Conservation (phyloP, 2,888 invertebrate genomes). For the Mesoligia furuncula region DNA sequence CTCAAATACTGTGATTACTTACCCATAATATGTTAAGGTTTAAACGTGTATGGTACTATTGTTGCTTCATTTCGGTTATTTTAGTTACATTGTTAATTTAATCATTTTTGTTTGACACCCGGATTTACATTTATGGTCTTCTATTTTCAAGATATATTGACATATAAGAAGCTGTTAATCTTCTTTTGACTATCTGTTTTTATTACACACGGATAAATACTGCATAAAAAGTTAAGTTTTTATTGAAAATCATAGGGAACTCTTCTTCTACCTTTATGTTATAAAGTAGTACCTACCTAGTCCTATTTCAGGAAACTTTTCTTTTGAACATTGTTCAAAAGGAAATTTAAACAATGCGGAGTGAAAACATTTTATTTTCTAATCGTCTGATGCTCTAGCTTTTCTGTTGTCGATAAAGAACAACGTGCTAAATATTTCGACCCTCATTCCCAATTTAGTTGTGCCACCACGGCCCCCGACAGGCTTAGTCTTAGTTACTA, state of each 20-base stretch:
- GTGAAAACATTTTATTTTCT: no score
- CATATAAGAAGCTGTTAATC: constrained; percentile 66
- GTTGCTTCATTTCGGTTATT: constrained; percentile 63
- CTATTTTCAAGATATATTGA: constrained; percentile 83
- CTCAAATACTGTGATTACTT: constrained; percentile 65
- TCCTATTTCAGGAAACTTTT: no score
- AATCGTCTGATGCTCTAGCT: no score
- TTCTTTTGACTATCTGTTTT: constrained; percentile 52
- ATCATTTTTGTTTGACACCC: constrained; percentile 70
- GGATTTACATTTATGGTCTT: constrained; percentile 81
- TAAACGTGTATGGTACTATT: constrained; percentile 55
- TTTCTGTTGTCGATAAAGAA: no score
- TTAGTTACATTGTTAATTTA: constrained; percentile 69
- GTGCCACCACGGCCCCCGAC: no score
- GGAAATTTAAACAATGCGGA: no score
- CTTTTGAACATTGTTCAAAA: no score
- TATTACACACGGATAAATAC: constrained; percentile 25
- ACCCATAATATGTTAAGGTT: constrained; percentile 80
- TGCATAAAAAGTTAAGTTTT: constrained; percentile 34
- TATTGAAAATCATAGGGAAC: not conserved
- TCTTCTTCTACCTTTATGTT: no score
- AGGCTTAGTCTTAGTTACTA: no score
- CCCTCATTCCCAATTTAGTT: no score
- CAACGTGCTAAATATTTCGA: no score
- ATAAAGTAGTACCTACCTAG: no score